Evolutionary conservation across 2,113 vertebrate species (phyloP), one percentile per base, ranked within the genome.

Genomic region (Brienomyrus brachyistius): DNA sequence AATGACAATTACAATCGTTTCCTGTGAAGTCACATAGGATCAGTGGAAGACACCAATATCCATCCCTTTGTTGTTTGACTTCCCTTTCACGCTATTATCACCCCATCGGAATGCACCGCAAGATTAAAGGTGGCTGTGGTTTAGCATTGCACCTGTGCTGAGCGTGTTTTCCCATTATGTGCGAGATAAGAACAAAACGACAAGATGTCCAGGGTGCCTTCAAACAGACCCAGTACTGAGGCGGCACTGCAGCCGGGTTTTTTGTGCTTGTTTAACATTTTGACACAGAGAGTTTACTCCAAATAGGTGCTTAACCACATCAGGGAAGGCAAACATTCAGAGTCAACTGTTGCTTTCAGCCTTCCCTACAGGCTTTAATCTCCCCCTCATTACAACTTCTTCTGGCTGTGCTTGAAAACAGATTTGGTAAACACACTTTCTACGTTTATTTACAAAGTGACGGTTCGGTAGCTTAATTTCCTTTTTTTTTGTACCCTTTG

Each of bases 381-480:
- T 84, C 45, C 40, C 45, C 45, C 62, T 70, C 19, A 84, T n/a
- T 84, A 47, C 82, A 48, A 9, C 8, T 17, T 84, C 43, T 48
- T 84, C 45, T 84, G 82, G 40, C 82, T n/a, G 43, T 43, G 19
- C 43, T 84, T 84, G 45, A 84, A 84, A 84, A 84, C 82, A 84
- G 40, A 84, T 84, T 84, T 48, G 19, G 82, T 47, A 84, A 84
- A 48, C 45, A 84, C 40, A 21, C 82, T 48, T 84, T 84, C 43
- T 9, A 84, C 82, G 23, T 84, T 82, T 84, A 84, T 84, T 84
- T 84, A 48, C 82, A 84, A 84, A 84, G 82, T 84, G 82, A 84
- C 10, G 82, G 82, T 4, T 9, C 19, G 3, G 82, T 84, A 84
- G 43, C 40, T 84, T 48, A 84, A 48, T 47, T 84, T 84, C 74